Evolutionary conservation across 2,797 vertebrate species (phyloP).

Genomic region (Microchirus variegatus): DNA sequence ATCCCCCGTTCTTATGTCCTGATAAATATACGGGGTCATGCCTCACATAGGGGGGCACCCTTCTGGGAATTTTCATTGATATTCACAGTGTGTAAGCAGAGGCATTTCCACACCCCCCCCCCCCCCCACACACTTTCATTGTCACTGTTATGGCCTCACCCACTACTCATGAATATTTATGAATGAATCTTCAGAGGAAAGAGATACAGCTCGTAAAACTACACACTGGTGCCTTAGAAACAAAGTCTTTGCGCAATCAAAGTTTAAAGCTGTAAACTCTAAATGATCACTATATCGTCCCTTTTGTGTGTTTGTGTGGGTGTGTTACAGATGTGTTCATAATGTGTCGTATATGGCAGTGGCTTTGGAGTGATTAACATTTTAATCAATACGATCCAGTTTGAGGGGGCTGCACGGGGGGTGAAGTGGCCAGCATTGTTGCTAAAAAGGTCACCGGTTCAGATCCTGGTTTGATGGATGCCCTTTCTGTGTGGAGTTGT

Average conservation of each 20-base stretch:
- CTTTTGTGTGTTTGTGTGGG: no score
- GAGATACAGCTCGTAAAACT: slow-evolving; percentile 12
- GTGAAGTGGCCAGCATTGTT: no score
- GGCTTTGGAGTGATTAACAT: no score
- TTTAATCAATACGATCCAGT: no score
- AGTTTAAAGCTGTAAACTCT: neutral
- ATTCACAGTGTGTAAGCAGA: slow-evolving; percentile 42
- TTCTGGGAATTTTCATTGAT: slow-evolving; percentile 45
- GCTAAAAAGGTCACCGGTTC: no score
- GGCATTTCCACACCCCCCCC: slow-evolving; percentile 15
- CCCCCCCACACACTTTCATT: slow-evolving; percentile 26
- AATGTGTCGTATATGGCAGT: no score
- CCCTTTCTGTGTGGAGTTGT: no score
- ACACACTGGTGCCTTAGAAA: slow-evolving; percentile 8
- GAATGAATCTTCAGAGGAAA: slow-evolving; percentile 35
- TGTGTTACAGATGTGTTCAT: no score
- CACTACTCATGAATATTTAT: slow-evolving; percentile 54
- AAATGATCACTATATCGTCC: neutral
- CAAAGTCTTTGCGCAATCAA: slow-evolving; percentile 13
- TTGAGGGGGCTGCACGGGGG: no score
- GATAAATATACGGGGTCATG: neutral
- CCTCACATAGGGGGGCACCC: slow-evolving; percentile 9
- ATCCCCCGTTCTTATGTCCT: slow-evolving; percentile 1
- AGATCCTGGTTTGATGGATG: no score
- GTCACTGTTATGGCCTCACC: slow-evolving; percentile 36